Evolutionary conservation across 2,888 invertebrate species (phyloP).

Genomic region (Altica lythri): DNA sequence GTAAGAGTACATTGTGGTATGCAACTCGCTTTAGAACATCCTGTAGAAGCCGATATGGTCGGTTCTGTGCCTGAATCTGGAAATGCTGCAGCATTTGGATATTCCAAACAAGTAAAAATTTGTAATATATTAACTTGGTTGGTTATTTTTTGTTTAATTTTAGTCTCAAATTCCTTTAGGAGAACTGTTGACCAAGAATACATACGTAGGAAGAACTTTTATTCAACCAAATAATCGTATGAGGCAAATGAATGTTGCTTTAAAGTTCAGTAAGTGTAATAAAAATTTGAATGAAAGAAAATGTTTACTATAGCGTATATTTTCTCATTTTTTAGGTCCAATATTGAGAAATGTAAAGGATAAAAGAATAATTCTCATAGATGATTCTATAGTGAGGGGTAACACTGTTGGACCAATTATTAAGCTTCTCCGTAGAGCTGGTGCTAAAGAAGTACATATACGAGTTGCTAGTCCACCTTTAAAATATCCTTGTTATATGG

Average conservation of each 20-base stretch:
- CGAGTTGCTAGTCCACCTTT: conserved; percentile 96
- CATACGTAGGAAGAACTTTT: conserved; percentile 96
- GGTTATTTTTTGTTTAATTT: conserved; percentile 41
- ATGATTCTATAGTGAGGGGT: conserved; percentile 96
- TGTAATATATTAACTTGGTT: too few relatives aligned
- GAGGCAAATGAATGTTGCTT: conserved; percentile 89
- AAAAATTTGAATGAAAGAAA: neutral
- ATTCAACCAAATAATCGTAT: conserved; percentile 93
- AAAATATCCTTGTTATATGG: conserved; percentile 96
- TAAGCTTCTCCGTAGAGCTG: conserved; percentile 85
- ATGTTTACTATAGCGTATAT: too few relatives aligned
- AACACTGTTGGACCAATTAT: conserved; percentile 98
- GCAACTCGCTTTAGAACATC: conserved; percentile 88
- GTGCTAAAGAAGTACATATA: conserved; percentile 95
- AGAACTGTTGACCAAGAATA: conserved; percentile 93
- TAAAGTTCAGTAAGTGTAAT: conserved; percentile 77
- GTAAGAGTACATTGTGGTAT: conserved; percentile 92
- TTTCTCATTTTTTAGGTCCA: conserved; percentile 71
- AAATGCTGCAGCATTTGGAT: conserved; percentile 96
- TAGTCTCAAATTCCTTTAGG: conserved; percentile 88
- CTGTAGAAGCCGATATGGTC: conserved; percentile 92
- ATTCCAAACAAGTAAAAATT: conserved; percentile 74
- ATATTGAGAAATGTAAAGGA: conserved; percentile 88
- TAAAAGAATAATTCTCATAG: conserved; percentile 88
- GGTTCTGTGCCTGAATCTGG: conserved; percentile 97